Evolutionary conservation across 30 jellyfish, hydroid and myxozoan species (phyloP).

Genomic region (Cassiopea andromeda): DNA sequence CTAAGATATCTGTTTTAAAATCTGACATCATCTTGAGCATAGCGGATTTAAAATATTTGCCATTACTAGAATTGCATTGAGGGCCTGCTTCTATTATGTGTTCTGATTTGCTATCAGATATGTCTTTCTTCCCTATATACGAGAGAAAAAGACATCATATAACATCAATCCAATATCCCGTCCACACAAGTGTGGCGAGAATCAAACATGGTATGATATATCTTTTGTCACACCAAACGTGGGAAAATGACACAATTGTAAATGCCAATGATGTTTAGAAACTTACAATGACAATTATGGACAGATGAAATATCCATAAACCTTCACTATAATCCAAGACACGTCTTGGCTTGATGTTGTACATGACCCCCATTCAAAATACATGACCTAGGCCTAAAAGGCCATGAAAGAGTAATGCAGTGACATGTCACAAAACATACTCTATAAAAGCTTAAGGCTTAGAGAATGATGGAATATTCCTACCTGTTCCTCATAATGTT

Average conservation of each 20-base stretch:
- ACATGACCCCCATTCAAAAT: background rate
- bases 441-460: background rate
- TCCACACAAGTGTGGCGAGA: constrained; percentile 45
- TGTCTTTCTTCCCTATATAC: constrained; percentile 23
- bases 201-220: constrained; percentile 27
- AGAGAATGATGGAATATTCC: background rate
- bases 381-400: background rate
- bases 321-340: constrained; percentile 14
- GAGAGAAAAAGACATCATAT: background rate
- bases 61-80: constrained; percentile 14
- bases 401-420: background rate
- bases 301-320: constrained; percentile 4
- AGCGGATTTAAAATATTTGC: constrained; percentile 10
- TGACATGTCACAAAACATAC: background rate
- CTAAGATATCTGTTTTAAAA: constrained; percentile 33
- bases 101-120: constrained; percentile 1
- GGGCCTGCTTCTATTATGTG: background rate
- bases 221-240: constrained; percentile 34
- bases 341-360: constrained; percentile 53
- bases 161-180: background rate
- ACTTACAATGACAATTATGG: constrained; percentile 4
- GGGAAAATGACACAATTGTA: constrained; percentile 13
- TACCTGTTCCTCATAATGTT: background rate
- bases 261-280: constrained; percentile 22
- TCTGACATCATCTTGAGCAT: constrained; percentile 33